Evolutionary conservation across 2,113 vertebrate species (phyloP), one percentile per base, ranked within the genome.

Genomic region (Australoheros scitulus): DNA sequence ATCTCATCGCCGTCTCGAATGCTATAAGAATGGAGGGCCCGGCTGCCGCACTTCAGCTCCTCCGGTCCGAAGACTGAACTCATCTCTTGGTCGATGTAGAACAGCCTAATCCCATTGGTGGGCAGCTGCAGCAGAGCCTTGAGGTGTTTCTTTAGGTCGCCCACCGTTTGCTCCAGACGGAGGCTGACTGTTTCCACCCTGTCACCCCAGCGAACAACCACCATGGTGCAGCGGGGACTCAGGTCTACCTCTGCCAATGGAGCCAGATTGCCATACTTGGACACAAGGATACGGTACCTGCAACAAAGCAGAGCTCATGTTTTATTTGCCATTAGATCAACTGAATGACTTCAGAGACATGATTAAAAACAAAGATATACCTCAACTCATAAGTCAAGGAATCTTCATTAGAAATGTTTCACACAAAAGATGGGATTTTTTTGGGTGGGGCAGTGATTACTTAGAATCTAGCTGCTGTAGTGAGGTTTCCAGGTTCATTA

Each of bases 1-100:
- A 99, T 98, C 95, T 99, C 97, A 64, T 98, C 98, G 18, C 98
- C 98, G 80, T 99, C 98, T 22, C 95, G 96, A 85, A 99, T 98
- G 91, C 97, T 95, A 29, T 98, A 99, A 13, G 97, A 99, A 78
- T 99, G 98, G 79, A 99, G 94, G 0, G 97, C 97, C 59, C 98
- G 95, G 1, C 93, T 94, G 91, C 96, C 96, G 81, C 96, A 97
- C 88, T 96, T 98, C 95, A 99, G 91, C 94, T 99, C 98, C 90
- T 99, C 97, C 0, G 97, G 97, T 57, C 97, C 97, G 6, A 97
- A 89, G 3, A 97, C 94, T 0, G 91, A 93, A 41, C 90, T 85
- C 47, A 97, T 95, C 80, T 98, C 97, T 1, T 97, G 96, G 94
- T 97, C 95, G 63, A 98, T 95, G 94, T 98, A 97, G 95, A 97